Evolutionary conservation across 92 coral and sea anemone genomes (phyloP), one percentile per base, ranked within the genome.

Genomic region (Pocillopora grandis): DNA sequence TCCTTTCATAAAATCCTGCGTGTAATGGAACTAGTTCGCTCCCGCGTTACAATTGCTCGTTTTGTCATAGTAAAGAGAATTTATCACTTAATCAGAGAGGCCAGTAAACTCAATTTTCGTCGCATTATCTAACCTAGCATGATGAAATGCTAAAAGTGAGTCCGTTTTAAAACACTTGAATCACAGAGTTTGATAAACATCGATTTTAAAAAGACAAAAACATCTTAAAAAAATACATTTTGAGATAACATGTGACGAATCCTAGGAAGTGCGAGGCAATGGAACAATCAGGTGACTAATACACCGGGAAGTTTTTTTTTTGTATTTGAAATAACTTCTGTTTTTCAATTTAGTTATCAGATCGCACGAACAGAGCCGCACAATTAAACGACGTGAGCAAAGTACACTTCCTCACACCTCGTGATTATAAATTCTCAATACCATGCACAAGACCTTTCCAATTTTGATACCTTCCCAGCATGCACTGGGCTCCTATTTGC

Each of bases 1-100:
- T 80, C 95, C 86, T 81, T 89, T 91, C 91, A 73, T 61, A 77
- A 76, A 91, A 83, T 88, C 88, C 97, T 90, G 91, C 91, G 94
- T 27, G 31, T 92, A 92, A 77, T 73, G 69, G 79, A 88, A 76
- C 52, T 42, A 42, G 52, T 42, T 42, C 8, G 87, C 90, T 87
- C 94, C 95, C 97, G 94, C 94, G 94, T 87, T 80, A 72, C 89
- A 21, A 86, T 76, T 42, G 86, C 15, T 7, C 62, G n/a, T 71
- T n/a, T 75, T 75, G 80, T 55, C 18, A 18, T 59, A 73, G 37
- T 89, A 49, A 16, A 65, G 92, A 89, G 92, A 89, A 89, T 85
- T 72, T 82, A 21, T 62, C 16, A 2, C 23, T 74, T 62, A 13
- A 82, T 82, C 86, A 48, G 5, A 42, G 14, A 35, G 10, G 18